phyloP scores from a whole-genome alignment of 1,140 invertebrate species.

The Papilio polytes region DNA sequence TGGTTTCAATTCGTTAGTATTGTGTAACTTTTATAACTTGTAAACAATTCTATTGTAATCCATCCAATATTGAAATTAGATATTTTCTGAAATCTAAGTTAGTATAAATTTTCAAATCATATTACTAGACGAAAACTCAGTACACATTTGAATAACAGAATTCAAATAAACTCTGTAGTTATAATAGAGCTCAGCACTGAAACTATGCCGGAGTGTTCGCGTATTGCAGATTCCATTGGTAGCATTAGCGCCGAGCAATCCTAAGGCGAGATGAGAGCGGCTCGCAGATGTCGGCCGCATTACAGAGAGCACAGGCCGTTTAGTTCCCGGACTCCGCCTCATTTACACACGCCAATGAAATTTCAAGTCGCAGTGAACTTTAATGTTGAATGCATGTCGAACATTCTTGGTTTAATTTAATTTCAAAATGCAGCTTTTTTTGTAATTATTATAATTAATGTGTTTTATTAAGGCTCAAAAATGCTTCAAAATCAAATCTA shows the following conservation, averaged over 20 bases:
- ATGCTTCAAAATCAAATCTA: too few relatives aligned
- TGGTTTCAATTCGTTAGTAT: too few relatives aligned
- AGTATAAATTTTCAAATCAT: too few relatives aligned
- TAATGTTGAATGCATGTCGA: background rate
- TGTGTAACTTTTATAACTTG: too few relatives aligned
- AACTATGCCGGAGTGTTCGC: background rate
- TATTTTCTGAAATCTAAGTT: too few relatives aligned
- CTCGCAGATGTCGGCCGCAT: constrained; percentile 16
- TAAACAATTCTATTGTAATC: too few relatives aligned
- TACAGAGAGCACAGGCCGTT: constrained; percentile 27
- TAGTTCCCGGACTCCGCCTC: background rate
- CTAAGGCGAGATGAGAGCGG: background rate
- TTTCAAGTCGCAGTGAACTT: background rate
- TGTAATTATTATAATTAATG: background rate
- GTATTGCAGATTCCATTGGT: constrained; percentile 21
- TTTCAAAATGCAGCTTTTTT: background rate
- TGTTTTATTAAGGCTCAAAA: too few relatives aligned
- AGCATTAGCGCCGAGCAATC: constrained; percentile 1
- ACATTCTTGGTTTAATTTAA: background rate
- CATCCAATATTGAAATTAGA: too few relatives aligned
- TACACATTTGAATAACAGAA: too few relatives aligned
- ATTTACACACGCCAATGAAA: background rate
- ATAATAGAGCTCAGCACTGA: background rate
- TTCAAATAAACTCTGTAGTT: background rate
- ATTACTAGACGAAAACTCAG: too few relatives aligned